These are phyloP conservation scores for Yponomeuta sedellus DNA, from an alignment of 2,888 invertebrate species.

Conservation along the genomic window DNA sequence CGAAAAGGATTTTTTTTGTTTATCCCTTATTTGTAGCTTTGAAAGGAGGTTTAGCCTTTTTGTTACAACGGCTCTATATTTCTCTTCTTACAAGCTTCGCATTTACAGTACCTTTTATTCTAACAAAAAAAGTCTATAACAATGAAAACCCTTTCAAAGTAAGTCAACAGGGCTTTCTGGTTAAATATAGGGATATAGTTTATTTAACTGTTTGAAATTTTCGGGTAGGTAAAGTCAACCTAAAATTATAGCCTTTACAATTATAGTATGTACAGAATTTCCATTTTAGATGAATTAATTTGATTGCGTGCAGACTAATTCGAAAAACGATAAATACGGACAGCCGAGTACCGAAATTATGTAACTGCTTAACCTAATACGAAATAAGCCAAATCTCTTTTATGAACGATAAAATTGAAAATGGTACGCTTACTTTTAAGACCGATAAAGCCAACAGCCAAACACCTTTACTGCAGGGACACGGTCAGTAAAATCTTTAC, in stretches of 20 bases:
- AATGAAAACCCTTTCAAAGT: not conserved
- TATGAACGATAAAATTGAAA: conserved; percentile 12
- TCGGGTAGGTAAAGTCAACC: not conserved
- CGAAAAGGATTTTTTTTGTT: conserved; percentile 39
- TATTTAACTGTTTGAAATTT: not conserved
- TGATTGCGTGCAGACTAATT: no score
- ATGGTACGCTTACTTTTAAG: conserved; percentile 14
- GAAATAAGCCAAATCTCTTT: conserved; percentile 8
- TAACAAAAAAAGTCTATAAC: not conserved
- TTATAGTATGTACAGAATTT: not conserved
- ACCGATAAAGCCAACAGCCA: conserved; percentile 24
- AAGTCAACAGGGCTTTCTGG: not conserved
- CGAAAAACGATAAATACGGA: not conserved
- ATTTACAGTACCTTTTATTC: not conserved
- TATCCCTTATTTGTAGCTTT: conserved; percentile 48
- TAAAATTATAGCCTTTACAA: not conserved
- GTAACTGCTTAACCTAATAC: not conserved
- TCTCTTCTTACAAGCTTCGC: not conserved
- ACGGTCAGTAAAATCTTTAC: conserved; percentile 33
- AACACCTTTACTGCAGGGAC: conserved; percentile 26
- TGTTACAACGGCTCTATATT: conserved; percentile 22
- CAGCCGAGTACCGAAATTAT: not conserved
- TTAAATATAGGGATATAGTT: not conserved
- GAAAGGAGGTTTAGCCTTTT: conserved; percentile 36
- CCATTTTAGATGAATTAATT: no score